Base-by-base conservation (phyloP, 2,797 vertebrate species). In the Onychomys arenicola region DNA sequence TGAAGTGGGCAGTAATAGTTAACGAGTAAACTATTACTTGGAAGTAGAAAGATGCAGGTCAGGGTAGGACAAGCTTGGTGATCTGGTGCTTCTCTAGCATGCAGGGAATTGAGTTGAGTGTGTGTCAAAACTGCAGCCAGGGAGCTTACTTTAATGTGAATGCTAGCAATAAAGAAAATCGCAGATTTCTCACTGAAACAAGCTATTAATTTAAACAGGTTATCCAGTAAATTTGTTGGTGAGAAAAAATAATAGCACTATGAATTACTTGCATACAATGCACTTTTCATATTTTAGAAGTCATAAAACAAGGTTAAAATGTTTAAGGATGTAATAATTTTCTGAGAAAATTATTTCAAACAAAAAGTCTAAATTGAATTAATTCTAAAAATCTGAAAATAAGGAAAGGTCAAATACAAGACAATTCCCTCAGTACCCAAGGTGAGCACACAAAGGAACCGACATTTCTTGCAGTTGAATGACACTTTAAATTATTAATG, bases 1-100 rank as follows among this genome's bases (percentile, higher is more conserved):
- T 34, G 6, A 89, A 97, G 77, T 34, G 23, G 92, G 82, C 94
- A 92, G 11, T 40, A 95, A 89, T 86, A 87, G 91, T 75, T 81
- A 90, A 94, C 97, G 92, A 83, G 1, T 84, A 46, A 61, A 34
- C 21, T 21, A 76, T 37, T 71, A 43, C 93, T 95, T 97, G 84
- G 78, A 88, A 61, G 55, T 63, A 85, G 52, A 69, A 87, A 76
- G 37, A 92, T 17, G 10, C 17, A 49, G 12, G 80, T 55, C 32
- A 0, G 16, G 0, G 2, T 59, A 6, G 16, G 0, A 23, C 23
- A 7, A 69, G 2, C 27, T 52, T 21, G 32, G 17, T 27, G 13
- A 19, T 25, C 21, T 4, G 40, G 6, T 32, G 27, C 1, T 86
- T 40, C 13, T 10, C 21, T 40, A 40, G 32, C n/a, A 13, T 6